phyloP scores from a whole-genome alignment of 2,888 invertebrate species.

The Priocnemis perturbator region DNA sequence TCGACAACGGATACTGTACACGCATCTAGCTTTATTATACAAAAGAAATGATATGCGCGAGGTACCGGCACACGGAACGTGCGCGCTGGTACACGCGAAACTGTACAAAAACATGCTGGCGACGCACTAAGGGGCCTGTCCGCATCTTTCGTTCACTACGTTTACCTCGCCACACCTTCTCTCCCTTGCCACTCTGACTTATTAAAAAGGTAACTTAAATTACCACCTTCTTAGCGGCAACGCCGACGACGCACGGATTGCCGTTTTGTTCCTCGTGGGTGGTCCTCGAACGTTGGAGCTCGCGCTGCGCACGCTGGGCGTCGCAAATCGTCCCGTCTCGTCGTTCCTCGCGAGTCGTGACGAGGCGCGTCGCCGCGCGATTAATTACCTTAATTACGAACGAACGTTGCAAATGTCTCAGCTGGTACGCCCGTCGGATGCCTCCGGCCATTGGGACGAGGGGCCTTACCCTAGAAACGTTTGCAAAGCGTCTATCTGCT shows the following conservation, averaged over 20 bases:
- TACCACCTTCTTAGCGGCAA: slow-evolving; percentile 41
- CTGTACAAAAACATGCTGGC: slow-evolving; percentile 34
- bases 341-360: slow-evolving; percentile 33
- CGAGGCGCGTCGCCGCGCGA: slow-evolving; percentile 41
- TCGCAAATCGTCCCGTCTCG: slow-evolving; percentile 46
- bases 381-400: slow-evolving; percentile 68
- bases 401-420: slow-evolving; percentile 73
- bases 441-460: slow-evolving; percentile 1
- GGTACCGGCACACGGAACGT: slow-evolving; percentile 18
- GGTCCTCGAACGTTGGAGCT: slow-evolving; percentile 37
- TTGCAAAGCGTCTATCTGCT: slow-evolving; percentile 65
- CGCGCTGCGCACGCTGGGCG: slow-evolving; percentile 36
- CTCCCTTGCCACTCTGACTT: slow-evolving; percentile 25
- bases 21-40: slow-evolving; percentile 57
- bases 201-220: slow-evolving; percentile 35
- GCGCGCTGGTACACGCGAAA: slow-evolving; percentile 28
- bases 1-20: background rate
- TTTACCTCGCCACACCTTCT: slow-evolving; percentile 18
- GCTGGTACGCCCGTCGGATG: slow-evolving; percentile 52
- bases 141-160: slow-evolving; percentile 7
- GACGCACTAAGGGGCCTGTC: slow-evolving; percentile 10
- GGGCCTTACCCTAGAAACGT: slow-evolving; percentile 68
- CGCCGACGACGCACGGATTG: slow-evolving; percentile 34
- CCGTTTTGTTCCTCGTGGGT: slow-evolving; percentile 47
- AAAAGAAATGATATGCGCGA: slow-evolving; percentile 36